Evolutionary conservation across 2,797 vertebrate species (phyloP).

Genomic region (Echeneis naucrates): DNA sequence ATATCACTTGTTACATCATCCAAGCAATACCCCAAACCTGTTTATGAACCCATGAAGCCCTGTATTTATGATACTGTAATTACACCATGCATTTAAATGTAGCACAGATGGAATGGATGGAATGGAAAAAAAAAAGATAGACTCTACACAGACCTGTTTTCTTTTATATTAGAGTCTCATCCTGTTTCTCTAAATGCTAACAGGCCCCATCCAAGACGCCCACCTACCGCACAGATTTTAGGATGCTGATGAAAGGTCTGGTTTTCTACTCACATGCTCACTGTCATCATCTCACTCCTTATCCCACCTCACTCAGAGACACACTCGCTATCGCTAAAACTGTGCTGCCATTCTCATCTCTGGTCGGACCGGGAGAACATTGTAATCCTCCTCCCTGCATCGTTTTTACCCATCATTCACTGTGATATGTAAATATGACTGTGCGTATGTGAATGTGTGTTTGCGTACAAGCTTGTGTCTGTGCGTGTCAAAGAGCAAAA

Average conservation of each 20-base stretch:
- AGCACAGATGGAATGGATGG: constrained; percentile 74
- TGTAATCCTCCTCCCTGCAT: constrained; percentile 63
- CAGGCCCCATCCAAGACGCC: constrained; percentile 43
- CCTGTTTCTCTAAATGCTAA: constrained; percentile 57
- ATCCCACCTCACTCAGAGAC: constrained; percentile 67
- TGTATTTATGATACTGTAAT: constrained; percentile 72
- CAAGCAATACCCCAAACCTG: constrained; percentile 81
- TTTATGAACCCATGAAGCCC: constrained; percentile 58
- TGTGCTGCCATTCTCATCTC: constrained; percentile 73
- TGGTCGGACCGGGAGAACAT: constrained; percentile 67
- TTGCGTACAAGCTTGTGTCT: constrained; percentile 45
- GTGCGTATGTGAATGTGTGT: constrained; percentile 55
- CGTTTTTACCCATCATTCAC: constrained; percentile 81
- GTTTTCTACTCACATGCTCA: constrained; percentile 71
- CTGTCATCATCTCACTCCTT: constrained; percentile 72
- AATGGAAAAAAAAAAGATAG: constrained; percentile 25
- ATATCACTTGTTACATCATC: constrained; percentile 73
- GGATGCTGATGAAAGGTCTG: constrained; percentile 61
- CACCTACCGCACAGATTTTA: constrained; percentile 48
- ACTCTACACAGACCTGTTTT: constrained; percentile 46
- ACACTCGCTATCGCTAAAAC: constrained; percentile 63
- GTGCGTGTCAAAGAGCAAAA: constrained; percentile 57
- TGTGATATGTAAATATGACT: constrained; percentile 88
- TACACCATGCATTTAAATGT: constrained; percentile 71
- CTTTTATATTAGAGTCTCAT: constrained; percentile 61